Conservation (phyloP, 1,140 invertebrate genomes). For the Chironomus striatipennis region DNA sequence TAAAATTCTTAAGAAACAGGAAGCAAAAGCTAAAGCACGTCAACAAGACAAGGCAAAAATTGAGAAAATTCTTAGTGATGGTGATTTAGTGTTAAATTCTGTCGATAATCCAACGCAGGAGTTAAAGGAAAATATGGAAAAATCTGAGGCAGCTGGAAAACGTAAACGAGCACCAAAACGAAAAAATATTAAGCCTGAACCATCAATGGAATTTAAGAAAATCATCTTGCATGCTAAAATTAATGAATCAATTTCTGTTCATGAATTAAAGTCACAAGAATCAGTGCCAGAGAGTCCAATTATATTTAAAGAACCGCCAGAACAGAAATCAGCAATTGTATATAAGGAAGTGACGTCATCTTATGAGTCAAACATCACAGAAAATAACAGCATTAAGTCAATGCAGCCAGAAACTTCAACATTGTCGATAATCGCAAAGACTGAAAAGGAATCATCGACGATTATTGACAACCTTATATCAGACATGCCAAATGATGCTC, state of each 20-base stretch:
- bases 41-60: background rate
- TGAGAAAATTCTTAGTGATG: constrained; percentile 1
- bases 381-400: no score
- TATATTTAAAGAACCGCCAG: no score
- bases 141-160: background rate
- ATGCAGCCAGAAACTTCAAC: no score
- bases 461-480: no score
- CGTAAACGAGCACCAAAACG: background rate
- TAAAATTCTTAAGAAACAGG: background rate
- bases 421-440: no score
- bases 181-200: background rate
- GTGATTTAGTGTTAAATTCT: background rate
- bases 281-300: background rate
- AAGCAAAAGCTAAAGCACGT: background rate
- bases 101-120: background rate
- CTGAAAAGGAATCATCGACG: no score
- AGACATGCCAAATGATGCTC: no score
- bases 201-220: background rate
- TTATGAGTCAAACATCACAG: no score
- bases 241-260: background rate
- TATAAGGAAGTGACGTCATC: no score
- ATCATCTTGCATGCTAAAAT: background rate
- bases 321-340: no score
- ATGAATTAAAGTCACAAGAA: background rate
- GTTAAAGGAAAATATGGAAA: background rate